Base-by-base conservation (phyloP, 2,113 vertebrate species). In the Canis aureus region DNA sequence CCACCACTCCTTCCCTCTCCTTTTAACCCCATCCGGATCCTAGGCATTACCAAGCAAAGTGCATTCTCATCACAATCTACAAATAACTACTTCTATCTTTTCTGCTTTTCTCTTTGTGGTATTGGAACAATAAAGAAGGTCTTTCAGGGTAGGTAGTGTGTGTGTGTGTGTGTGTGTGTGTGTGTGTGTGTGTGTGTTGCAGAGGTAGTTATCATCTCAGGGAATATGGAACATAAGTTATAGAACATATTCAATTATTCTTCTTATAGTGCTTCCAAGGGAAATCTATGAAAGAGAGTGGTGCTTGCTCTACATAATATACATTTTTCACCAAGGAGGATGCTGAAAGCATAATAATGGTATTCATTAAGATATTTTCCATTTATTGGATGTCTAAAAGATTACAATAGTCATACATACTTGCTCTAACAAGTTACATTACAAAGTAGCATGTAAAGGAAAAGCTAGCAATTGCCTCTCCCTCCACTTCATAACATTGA, bases 1-100 rank as follows among this genome's bases (percentile, higher is more conserved):
- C 71, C 60, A 95, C 93, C 84, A 97, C 85, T 95, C 85, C 88
- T 97, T 96, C 43, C 62, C 49, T 95, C 23, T 94, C 76, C n/a
- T 66, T 66, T 93, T 88, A 93, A 38, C 59, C 49, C 60, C 74
- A 62, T 95, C 64, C 23, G 60, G 89, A 43, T 49, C 25, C 32
- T 64, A 96, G 57, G 51, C 57, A 6, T 85, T 93, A 73, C 49
- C 11, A 69, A 57, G 13, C 19, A 84, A 88, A 93, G 13, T 53
- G 25, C 29, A 90, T 16, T 80, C 32, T 79, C 81, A 64, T 55
- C 25, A 66, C 9, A 49, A 25, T 92, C 81, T 84, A 67, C 5
- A 82, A 87, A 53, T 94, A 89, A 7, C 55, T 96, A 71, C 43
- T 90, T 81, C 53, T 11, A 71, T 84, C 43, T 95, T 81, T 78